These are phyloP conservation scores for Cremastobaeus sp. DNA, from an alignment of 2,888 invertebrate genomes.

Conservation along the genomic window DNA sequence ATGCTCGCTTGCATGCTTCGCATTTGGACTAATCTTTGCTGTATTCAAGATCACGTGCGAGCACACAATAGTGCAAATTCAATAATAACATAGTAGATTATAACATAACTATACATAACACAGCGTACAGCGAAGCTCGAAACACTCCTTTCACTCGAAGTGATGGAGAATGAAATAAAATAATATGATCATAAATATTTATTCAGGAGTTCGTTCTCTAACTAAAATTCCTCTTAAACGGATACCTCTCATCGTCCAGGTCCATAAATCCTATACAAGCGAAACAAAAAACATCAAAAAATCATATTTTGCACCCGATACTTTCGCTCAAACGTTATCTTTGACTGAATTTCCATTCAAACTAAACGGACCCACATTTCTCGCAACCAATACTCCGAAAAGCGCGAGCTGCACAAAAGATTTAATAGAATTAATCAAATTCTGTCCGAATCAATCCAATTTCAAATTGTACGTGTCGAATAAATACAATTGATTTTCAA, in stretches of 20 bases:
- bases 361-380: conserved; percentile 38
- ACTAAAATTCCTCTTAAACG: conserved; percentile 13
- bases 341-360: conserved; percentile 24
- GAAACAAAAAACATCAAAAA: conserved; percentile 24
- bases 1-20: too few species aligned
- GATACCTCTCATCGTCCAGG: conserved; percentile 12
- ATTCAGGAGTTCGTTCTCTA: conserved; percentile 4
- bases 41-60: too few species aligned
- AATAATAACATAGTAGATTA: too few species aligned
- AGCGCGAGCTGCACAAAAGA: conserved; percentile 2
- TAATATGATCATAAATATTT: conserved; percentile 30
- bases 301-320: conserved; percentile 28
- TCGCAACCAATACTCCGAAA: conserved; percentile 13
- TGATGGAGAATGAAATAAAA: conserved; percentile 4
- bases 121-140: too few species aligned
- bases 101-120: neutral
- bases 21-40: too few species aligned
- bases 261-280: conserved; percentile 1
- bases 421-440: conserved; percentile 1
- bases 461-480: neutral
- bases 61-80: too few species aligned
- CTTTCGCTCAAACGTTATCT: conserved; percentile 26
- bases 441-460: neutral
- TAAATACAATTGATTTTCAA: too few species aligned
- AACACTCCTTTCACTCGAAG: conserved; percentile 2